Base-by-base conservation (phyloP, 2,797 vertebrate species). In the Lepidocolaptes lacrymiger region DNA sequence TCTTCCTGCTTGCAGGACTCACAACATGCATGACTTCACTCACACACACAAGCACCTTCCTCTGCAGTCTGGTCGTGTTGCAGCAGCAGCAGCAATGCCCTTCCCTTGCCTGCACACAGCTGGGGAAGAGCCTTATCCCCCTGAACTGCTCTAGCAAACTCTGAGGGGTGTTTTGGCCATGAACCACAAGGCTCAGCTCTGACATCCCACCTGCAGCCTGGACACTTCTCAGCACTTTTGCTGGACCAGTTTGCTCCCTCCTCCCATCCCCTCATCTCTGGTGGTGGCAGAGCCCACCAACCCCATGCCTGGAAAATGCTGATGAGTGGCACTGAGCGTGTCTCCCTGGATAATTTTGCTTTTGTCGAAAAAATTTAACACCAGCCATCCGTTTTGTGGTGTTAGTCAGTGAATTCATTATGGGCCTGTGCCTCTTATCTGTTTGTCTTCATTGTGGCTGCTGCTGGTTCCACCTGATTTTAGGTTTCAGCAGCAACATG, bases 391-490 rank as follows among this genome's bases (percentile, higher is more conserved):
- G 1, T 80, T 59, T 49, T 1, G 34, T 34, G 74, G 46, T 3
- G 3, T 67, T 67, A 79, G 83, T 78, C 23, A 10, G 78, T 85
- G 78, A 82, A 79, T 94, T 91, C 80, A 76, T 94, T 76, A 86
- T 3, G 4, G 75, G 39, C 17, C 73, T 5, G 3, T 83, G 88
- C 28, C 66, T 88, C 77, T 58, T 44, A 14, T 64, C 77, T 86
- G 76, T 92, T 94, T 93, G 54, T 88, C 89, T 94, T 95, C 87
- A 67, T 92, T 80, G 73, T 2, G 6, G 62, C 78, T 82, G 55
- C 88, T 89, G 72, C 91, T 0, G 0, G 73, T 91, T 94, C 91
- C 73, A 69, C 87, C 73, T 79, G 79, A 85, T 92, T 92, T 89
- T 85, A 43, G 72, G 72, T 89, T 91, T 94, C 92, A 72, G 91